Evolutionary conservation across 2,113 vertebrate species (phyloP).

Genomic region (Scytalopus superciliaris): DNA sequence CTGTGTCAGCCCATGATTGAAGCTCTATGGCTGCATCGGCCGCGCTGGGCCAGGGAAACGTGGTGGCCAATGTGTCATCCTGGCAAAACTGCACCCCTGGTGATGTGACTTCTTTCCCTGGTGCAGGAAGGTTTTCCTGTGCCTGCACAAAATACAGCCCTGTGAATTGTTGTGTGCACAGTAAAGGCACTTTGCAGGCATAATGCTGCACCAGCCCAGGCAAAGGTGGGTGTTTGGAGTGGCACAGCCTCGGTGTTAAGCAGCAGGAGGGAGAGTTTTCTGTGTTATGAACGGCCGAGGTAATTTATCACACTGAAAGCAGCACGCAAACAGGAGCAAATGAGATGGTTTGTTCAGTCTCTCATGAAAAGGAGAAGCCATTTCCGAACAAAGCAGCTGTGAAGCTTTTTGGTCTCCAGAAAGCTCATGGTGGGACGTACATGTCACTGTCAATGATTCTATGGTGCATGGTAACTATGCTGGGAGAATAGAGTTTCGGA

Average conservation of each 20-base stretch:
- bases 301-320: not conserved
- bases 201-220: not conserved
- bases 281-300: not conserved
- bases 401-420: not conserved
- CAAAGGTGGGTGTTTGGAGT: not conserved
- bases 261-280: not conserved
- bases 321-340: not conserved
- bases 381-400: not conserved
- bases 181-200: not conserved
- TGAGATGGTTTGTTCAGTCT: not conserved
- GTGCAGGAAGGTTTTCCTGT: not conserved
- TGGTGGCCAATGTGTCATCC: accelerated
- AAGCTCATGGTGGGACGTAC: not conserved
- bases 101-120: not conserved
- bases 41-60: accelerated
- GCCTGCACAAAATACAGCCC: not conserved
- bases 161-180: not conserved
- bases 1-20: accelerated
- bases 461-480: accelerated
- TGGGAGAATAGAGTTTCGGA: not conserved
- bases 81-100: not conserved
- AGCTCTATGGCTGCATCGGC: not conserved
- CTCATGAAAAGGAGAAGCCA: not conserved
- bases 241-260: accelerated
- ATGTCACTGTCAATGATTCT: not conserved